Evolutionary conservation across 1,140 invertebrate species (phyloP), one percentile per base, ranked within the genome.

Genomic region (Euwallacea similis): DNA sequence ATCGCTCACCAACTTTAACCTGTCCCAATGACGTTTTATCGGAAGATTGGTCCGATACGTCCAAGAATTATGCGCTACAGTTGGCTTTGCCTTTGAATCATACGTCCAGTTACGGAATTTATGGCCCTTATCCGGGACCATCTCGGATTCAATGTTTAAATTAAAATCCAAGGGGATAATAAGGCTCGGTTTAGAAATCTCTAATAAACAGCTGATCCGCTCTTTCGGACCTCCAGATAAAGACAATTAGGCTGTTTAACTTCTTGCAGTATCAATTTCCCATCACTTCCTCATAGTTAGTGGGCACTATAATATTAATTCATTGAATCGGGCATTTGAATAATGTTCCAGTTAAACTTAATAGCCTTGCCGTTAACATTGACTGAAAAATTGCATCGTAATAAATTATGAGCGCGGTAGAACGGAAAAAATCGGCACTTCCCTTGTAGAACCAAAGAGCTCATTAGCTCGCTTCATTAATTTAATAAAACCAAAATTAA

Each of bases 71-170:
- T 69, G 67, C 67, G 67, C 33, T 69, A 62, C 58, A 69, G 59
- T 69, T 69, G 67, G 67, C 67, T 59, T 69, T 69, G 67, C 60
- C 67, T 69, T 69, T 69, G 67, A 69, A 69, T 69, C 67, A 69
- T 69, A 69, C 59, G 67, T 69, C 67, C 67, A 69, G 67, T 62
- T 69, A 69, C 44, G 58, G 67, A 69, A 69, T 69, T 69, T 69
- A 69, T 69, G 47, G 67, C 67, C 47, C 8, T 69, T 69, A 69
- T 69, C 67, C 67, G 47, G 67, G 46, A 58, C 59, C 44, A 69
- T 69, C 67, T 62, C 67, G 59, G 62, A 47, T 69, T 69, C 67
- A 69, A 69, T 69, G 67, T 69, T 69, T 69, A 69, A 69, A 69
- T 69, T 69, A 69, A 69, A 69, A 69, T 69, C 47, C 56, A 16